Evolutionary conservation across 2,113 vertebrate species (phyloP).

Genomic region (Chlorodrepanis virens): DNA sequence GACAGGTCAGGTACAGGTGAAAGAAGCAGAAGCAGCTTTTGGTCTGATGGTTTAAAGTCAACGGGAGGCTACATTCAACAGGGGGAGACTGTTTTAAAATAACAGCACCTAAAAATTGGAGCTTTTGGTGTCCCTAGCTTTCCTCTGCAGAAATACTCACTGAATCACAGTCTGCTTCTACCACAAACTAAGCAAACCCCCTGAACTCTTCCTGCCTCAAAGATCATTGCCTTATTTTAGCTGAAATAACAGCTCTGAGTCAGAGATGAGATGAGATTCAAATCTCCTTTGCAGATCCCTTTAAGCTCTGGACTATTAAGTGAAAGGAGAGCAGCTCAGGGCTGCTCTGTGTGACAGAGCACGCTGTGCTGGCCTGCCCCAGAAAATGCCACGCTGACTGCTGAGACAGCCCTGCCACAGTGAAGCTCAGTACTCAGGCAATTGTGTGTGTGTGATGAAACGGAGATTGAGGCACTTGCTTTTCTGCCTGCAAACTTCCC

Average conservation of each 20-base stretch:
- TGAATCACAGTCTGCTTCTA: neutral
- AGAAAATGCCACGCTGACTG: fast-evolving
- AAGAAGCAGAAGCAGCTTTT: neutral
- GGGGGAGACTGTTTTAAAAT: neutral
- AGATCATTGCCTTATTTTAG: neutral
- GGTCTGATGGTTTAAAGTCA: neutral
- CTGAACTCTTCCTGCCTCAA: neutral
- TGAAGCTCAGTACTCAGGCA: neutral
- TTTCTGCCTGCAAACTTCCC: neutral
- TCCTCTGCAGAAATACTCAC: neutral
- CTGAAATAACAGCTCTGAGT: neutral
- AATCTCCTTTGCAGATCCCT: neutral
- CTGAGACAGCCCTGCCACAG: fast-evolving
- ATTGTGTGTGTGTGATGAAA: neutral
- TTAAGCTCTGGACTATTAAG: neutral
- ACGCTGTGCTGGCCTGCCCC: neutral
- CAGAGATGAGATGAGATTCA: neutral
- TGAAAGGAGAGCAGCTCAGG: neutral
- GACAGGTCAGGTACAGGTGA: neutral
- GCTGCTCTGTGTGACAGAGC: neutral
- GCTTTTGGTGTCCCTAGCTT: neutral
- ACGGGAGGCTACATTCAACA: neutral
- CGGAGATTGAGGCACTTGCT: neutral
- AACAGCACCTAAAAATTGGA: neutral
- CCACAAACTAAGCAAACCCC: neutral